A percentile compares a stretch with the other conserved stretches of the same genome.
Evolutionary conservation across 2,888 invertebrate species (phyloP).

Genomic region (Caenorhabditis drosophilae): DNA sequence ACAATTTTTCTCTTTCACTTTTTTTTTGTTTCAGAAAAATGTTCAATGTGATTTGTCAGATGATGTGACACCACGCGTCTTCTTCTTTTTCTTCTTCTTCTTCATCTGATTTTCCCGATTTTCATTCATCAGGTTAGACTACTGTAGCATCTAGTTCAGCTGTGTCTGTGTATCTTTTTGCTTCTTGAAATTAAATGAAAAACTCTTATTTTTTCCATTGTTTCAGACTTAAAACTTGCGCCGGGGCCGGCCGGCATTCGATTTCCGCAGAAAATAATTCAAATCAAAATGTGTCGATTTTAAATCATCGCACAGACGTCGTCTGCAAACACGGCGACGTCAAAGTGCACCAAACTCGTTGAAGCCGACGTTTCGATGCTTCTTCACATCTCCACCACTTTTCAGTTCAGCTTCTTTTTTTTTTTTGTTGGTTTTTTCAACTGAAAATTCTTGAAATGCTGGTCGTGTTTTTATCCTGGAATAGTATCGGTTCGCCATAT

Average conservation of each 20-base stretch:
- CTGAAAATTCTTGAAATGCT: neutral
- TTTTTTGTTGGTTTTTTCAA: neutral
- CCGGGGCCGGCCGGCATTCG: too few species aligned
- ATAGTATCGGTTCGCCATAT: neutral
- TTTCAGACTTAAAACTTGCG: too few species aligned
- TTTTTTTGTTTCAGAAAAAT: too few species aligned
- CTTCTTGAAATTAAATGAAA: neutral
- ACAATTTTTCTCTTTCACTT: too few species aligned
- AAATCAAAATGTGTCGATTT: neutral
- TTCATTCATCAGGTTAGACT: too few species aligned
- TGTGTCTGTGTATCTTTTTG: neutral
- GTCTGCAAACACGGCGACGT: neutral
- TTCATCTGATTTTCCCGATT: too few species aligned
- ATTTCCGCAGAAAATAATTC: too few species aligned
- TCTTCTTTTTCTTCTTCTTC: too few species aligned
- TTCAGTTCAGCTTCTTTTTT: constrained; percentile 1
- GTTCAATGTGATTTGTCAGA: too few species aligned
- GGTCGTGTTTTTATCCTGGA: neutral
- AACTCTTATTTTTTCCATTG: neutral
- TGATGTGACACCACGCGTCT: too few species aligned
- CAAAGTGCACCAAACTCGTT: neutral
- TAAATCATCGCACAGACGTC: neutral
- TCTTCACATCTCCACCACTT: neutral
- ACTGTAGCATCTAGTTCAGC: too few species aligned
- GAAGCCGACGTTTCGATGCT: neutral